Percentiles rank a stretch among this genome's conserved stretches.
Evolutionary conservation across 2,797 vertebrate species (phyloP).

Genomic region (Miichthys miiuy): DNA sequence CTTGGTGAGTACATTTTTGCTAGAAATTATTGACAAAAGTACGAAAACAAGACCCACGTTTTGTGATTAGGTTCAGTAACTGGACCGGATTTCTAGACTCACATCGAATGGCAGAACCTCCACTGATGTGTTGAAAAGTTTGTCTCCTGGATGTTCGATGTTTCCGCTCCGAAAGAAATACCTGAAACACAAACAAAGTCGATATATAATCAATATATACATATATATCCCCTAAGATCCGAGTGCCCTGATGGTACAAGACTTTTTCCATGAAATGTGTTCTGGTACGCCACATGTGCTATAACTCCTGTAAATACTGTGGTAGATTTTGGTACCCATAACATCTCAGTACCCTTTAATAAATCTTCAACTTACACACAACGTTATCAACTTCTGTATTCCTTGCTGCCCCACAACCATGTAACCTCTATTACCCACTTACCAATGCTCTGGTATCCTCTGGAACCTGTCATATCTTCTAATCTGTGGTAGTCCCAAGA

Average conservation of each 20-base stretch:
- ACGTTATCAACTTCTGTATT: too few relatives aligned
- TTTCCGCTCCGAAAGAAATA: slow-evolving; percentile 98
- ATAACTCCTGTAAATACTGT: not conserved
- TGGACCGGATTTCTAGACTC: slow-evolving; percentile 73
- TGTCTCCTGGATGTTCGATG: slow-evolving; percentile 98
- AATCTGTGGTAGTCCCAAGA: not conserved
- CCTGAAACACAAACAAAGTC: slow-evolving; percentile 76
- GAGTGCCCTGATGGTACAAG: not conserved
- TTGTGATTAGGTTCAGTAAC: not conserved
- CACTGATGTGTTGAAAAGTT: slow-evolving; percentile 97
- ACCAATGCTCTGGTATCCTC: not conserved
- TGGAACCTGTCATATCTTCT: not conserved
- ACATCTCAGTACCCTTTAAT: not conserved
- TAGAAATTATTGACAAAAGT: not conserved
- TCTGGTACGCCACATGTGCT: too few relatives aligned
- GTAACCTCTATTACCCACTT: too few relatives aligned
- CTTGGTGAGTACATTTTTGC: not conserved
- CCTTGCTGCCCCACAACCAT: too few relatives aligned
- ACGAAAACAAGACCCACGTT: not conserved
- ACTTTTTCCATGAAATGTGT: too few relatives aligned
- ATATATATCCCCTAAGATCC: not conserved
- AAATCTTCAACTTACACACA: too few relatives aligned
- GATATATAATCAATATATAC: not conserved
- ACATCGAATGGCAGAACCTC: slow-evolving; percentile 97
- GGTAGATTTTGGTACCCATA: not conserved